Evolutionary conservation across 2,888 invertebrate species (phyloP).

Genomic region (Philhelius pedissequus): DNA sequence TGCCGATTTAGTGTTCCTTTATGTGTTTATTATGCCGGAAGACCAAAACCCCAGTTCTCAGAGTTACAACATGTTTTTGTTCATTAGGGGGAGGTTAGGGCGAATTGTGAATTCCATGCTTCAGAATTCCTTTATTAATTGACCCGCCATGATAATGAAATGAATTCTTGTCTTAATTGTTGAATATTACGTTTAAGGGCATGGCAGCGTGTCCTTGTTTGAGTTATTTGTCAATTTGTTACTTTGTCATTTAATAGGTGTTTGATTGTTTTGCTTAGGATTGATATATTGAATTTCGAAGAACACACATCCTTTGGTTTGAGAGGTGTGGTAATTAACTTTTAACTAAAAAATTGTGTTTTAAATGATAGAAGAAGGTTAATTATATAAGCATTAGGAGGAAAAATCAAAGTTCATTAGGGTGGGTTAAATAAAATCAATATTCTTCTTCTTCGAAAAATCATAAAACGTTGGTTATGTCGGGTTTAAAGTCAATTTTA

Average conservation of each 20-base stretch:
- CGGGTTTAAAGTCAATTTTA: no score
- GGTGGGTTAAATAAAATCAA: no score
- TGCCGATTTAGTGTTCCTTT: background rate
- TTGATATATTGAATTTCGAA: conserved; percentile 34
- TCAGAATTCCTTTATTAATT: conserved; percentile 63
- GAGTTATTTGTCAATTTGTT: conserved; percentile 46
- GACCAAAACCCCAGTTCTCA: conserved; percentile 3
- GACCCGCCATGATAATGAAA: conserved; percentile 61
- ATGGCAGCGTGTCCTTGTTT: conserved; percentile 10
- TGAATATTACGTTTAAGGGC: conserved; percentile 49
- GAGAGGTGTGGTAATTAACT: conserved; percentile 25
- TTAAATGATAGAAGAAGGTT: background rate
- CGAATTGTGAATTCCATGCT: conserved; percentile 39
- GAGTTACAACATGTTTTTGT: background rate
- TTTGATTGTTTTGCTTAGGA: conserved; percentile 33
- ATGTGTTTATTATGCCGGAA: background rate
- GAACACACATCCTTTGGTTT: background rate
- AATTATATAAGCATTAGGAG: background rate
- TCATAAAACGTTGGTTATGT: no score
- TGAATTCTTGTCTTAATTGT: conserved; percentile 63
- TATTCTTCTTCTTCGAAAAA: no score
- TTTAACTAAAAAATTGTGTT: background rate
- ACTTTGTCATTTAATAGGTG: conserved; percentile 35
- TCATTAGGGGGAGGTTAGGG: background rate
- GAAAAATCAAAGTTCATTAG: background rate